A percentile compares a stretch with the other conserved stretches of the same genome.
These are phyloP conservation scores for Glandiceps talaboti DNA, from an alignment of 53 echinoderm and acorn worm genomes.

Conservation along the genomic window DNA sequence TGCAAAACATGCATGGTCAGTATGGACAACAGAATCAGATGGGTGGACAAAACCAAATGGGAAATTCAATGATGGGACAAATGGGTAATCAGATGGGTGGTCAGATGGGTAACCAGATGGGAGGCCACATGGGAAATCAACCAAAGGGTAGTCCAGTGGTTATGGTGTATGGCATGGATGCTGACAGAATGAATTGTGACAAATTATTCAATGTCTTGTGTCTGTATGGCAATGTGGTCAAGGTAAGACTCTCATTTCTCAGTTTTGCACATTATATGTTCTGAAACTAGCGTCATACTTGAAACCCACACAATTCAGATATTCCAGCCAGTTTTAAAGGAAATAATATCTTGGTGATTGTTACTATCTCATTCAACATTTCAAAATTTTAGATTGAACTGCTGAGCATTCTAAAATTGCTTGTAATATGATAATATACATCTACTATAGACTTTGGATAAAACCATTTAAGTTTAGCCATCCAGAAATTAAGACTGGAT, in stretches of 20 bases:
- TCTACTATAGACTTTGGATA: no score
- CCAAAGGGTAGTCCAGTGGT: constrained; percentile 79
- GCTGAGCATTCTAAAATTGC: no score
- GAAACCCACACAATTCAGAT: no score
- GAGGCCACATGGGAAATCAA: constrained; percentile 20
- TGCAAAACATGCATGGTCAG: background rate
- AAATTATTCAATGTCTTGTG: constrained; percentile 90
- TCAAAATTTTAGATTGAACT: no score
- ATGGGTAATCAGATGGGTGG: background rate
- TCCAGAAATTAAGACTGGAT: no score
- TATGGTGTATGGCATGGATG: constrained; percentile 87
- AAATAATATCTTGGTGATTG: no score
- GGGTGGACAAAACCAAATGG: constrained; percentile 1
- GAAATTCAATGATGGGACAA: constrained; percentile 32
- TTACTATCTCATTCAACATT: no score
- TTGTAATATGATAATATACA: no score
- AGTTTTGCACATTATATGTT: no score
- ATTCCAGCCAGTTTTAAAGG: no score
- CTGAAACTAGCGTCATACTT: no score
- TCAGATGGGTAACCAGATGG: background rate
- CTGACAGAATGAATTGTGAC: constrained; percentile 91
- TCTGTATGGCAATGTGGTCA: constrained; percentile 90
- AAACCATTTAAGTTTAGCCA: no score
- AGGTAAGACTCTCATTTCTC: constrained; percentile 37
- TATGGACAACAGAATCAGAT: background rate